Evolutionary conservation across 2,797 vertebrate genomes (phyloP).

Genomic region (Caiman crocodilus): DNA sequence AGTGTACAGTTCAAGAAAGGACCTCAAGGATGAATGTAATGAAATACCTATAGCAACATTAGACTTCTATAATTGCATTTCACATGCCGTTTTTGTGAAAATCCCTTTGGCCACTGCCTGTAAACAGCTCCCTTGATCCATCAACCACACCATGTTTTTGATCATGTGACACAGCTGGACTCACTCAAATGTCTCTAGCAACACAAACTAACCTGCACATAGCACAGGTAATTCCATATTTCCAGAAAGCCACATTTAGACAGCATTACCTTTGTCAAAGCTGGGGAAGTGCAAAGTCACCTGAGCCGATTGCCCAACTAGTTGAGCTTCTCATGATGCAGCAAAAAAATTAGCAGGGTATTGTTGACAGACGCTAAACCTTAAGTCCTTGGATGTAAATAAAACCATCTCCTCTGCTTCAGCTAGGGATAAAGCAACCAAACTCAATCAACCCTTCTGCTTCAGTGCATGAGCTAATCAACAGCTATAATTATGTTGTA

Average conservation of each 20-base stretch:
- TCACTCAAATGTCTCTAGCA: rapidly evolving
- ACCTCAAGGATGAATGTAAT: neutral
- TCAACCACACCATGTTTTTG: too few species aligned
- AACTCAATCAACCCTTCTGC: rapidly evolving
- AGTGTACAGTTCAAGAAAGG: neutral
- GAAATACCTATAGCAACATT: too few species aligned
- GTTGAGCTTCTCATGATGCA: rapidly evolving
- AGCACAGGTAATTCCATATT: rapidly evolving
- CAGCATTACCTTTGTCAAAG: rapidly evolving
- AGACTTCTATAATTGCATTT: neutral
- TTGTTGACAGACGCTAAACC: rapidly evolving
- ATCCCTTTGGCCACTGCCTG: neutral
- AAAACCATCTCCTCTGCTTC: rapidly evolving
- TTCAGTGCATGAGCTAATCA: too few species aligned
- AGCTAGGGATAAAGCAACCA: rapidly evolving
- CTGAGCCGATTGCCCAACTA: rapidly evolving
- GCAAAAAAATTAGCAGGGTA: neutral
- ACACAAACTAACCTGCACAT: rapidly evolving
- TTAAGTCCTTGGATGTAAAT: rapidly evolving
- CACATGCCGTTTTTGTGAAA: rapidly evolving
- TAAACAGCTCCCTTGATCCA: neutral
- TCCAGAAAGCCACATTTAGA: rapidly evolving
- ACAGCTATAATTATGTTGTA: too few species aligned
- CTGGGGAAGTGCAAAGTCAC: rapidly evolving
- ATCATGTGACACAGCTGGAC: too few species aligned